Evolutionary conservation across 2,888 invertebrate species (phyloP).

Genomic region (Spodoptera littoralis): DNA sequence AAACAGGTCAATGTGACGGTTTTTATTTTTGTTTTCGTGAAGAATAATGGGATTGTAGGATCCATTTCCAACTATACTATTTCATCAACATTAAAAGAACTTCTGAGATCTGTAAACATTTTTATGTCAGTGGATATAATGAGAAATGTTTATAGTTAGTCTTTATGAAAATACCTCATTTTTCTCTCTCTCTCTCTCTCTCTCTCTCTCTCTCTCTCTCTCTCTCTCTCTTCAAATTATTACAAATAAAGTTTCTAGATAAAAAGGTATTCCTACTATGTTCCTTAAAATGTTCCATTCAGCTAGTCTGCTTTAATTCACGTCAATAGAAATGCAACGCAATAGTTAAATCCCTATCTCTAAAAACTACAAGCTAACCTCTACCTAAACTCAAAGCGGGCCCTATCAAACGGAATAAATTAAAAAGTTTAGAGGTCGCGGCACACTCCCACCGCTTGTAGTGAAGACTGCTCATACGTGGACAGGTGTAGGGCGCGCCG

Average conservation of each 20-base stretch:
- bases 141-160: too few relatives aligned
- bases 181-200: too few relatives aligned
- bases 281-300: too few relatives aligned
- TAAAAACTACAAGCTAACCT: slow-evolving; percentile 22
- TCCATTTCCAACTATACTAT: slow-evolving; percentile 20
- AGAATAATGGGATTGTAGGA: slow-evolving; percentile 11
- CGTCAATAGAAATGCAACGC: too few relatives aligned
- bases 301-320: too few relatives aligned
- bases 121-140: too few relatives aligned
- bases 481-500: slow-evolving; percentile 65
- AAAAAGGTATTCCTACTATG: too few relatives aligned
- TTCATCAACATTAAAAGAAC: slow-evolving; percentile 14
- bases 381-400: slow-evolving; percentile 9
- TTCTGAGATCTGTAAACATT: too few relatives aligned
- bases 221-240: too few relatives aligned
- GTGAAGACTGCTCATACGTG: slow-evolving; percentile 66
- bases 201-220: too few relatives aligned
- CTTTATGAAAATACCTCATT: too few relatives aligned
- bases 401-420: slow-evolving; percentile 49
- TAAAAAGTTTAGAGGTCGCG: slow-evolving; percentile 62
- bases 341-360: background rate
- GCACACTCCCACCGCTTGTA: slow-evolving; percentile 37
- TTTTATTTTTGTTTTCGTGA: slow-evolving; percentile 19
- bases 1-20: slow-evolving; percentile 34
- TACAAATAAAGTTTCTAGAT: too few relatives aligned